Evolutionary conservation across 1,140 invertebrate species (phyloP).

Genomic region (Meloidogyne floridensis): DNA sequence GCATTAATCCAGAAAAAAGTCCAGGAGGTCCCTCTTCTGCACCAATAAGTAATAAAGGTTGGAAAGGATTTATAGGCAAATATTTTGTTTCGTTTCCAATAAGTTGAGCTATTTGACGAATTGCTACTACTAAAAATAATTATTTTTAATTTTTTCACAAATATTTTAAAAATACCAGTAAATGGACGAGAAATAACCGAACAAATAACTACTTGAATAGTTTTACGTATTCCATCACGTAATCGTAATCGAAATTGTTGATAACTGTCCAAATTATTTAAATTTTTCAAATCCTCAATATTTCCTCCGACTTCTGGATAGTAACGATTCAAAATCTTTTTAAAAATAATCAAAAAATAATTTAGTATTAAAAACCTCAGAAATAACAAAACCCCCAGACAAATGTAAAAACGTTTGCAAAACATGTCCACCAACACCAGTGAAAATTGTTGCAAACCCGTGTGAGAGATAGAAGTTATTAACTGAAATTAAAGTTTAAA

Average conservation of each 20-base stretch:
- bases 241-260: constrained; percentile 41
- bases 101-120: constrained; percentile 62
- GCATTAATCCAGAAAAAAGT: constrained; percentile 59
- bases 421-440: constrained; percentile 45
- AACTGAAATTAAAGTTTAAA: constrained; percentile 29
- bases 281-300: constrained; percentile 48
- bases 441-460: constrained; percentile 44
- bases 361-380: constrained; percentile 12
- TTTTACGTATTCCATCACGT: constrained; percentile 51
- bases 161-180: constrained; percentile 6
- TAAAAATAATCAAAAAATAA: constrained; percentile 2
- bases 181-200: constrained; percentile 25
- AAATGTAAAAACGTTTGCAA: constrained; percentile 33
- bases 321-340: constrained; percentile 53
- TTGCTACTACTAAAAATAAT: constrained; percentile 53
- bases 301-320: constrained; percentile 61
- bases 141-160: not conserved
- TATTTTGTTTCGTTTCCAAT: constrained; percentile 61
- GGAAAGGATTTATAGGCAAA: not conserved
- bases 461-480: constrained; percentile 44
- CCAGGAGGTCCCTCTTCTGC: constrained; percentile 56
- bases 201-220: constrained; percentile 28
- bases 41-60: constrained; percentile 48
- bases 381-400: constrained; percentile 15
- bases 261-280: constrained; percentile 17